Base-by-base conservation (phyloP, 2,797 vertebrate species). In the Pangasius larnaudii region DNA sequence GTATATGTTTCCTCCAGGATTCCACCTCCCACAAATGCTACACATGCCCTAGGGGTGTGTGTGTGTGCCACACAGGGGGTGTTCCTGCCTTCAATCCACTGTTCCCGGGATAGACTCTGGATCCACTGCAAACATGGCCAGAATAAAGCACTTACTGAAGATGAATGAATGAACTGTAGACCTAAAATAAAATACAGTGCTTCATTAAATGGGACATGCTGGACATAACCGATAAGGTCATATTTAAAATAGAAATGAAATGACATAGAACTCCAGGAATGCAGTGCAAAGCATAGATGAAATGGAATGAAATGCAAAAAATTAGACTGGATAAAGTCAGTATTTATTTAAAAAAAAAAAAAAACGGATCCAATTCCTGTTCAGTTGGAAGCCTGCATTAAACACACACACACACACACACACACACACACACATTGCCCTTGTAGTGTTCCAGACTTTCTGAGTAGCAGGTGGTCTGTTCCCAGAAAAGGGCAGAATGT, bases 381-480 rank as follows among this genome's bases (percentile, higher is more conserved):
- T n/a, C 24, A 49, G 24, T 16, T 53, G 9, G 5, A 75, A 49
- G 42, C 24, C 24, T 27, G 24, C 42, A 46, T 39, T 42, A 39
- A 39, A 74, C n/a, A 77, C 5, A 1, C 6, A 19, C 6, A 56
- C 3, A 77, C 49, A 78, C 75, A 78, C 49, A 79, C n/a, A 56
- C 18, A 58, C 56, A 42, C 0, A 22, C 0, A 13, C 4, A 79
- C 87, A 63, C 84, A 69, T 24, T 80, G 56, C 56, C 74, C 80
- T 88, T 69, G 77, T 46, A 39, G 46, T 30, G 53, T 61, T 78
- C 59, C 59, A 85, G 42, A 78, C 42, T 58, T 89, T 89, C 88
- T 72, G 14, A 58, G 69, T 71, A 88, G 77, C 51, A 24, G 19
- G 36, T 61, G 56, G 22, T 49, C 51, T 72, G 59, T 91, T 88